These are phyloP conservation scores for Onthophagus taurus DNA, from an alignment of 1,140 invertebrate genomes.

Conservation along the genomic window DNA sequence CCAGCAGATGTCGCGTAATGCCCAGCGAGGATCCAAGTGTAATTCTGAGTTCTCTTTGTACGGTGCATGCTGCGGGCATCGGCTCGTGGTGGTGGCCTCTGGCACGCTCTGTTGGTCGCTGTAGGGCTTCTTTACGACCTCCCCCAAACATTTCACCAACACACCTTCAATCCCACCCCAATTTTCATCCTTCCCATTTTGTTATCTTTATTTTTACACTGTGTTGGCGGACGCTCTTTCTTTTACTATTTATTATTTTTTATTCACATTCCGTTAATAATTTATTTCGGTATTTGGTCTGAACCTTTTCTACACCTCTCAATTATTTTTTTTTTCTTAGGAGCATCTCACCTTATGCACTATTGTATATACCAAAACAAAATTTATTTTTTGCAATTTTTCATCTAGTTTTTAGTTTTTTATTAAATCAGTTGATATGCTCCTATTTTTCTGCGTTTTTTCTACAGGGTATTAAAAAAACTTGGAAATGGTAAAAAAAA, in stretches of 20 bases:
- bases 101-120: slow-evolving; percentile 17
- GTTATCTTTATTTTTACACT: too few species aligned
- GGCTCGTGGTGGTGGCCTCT: slow-evolving; percentile 19
- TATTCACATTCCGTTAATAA: slow-evolving; percentile 6
- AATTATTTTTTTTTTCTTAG: slow-evolving; percentile 3
- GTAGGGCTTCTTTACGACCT: slow-evolving; percentile 8
- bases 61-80: slow-evolving; percentile 21
- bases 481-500: too few species aligned
- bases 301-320: too few species aligned
- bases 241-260: too few species aligned
- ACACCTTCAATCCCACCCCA: not conserved
- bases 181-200: not conserved
- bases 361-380: too few species aligned
- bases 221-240: slow-evolving; percentile 9
- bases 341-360: too few species aligned
- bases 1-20: slow-evolving; percentile 47
- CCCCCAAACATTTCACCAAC: not conserved
- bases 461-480: too few species aligned
- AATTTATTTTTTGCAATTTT: too few species aligned
- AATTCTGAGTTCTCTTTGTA: slow-evolving; percentile 37
- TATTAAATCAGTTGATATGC: too few species aligned
- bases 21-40: slow-evolving; percentile 73
- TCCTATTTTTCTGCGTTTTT: too few species aligned
- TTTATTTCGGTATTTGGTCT: too few species aligned
- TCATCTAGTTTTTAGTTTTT: too few species aligned